These are phyloP conservation scores for Drosophila baimaii DNA, from an alignment of 1,140 invertebrate genomes.

Conservation along the genomic window DNA sequence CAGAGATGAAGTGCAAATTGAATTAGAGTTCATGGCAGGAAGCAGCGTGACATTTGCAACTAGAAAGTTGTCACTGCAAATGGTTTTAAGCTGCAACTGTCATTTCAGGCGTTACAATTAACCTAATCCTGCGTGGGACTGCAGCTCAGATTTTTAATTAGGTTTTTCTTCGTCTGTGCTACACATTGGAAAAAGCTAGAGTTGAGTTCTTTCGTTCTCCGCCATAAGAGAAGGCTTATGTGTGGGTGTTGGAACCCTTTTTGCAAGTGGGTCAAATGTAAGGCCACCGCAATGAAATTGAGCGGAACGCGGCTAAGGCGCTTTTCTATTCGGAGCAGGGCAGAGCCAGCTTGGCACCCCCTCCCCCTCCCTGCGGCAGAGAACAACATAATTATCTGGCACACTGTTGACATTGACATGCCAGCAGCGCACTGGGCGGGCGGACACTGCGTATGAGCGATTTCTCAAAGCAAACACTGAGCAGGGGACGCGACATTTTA, in stretches of 20 bases:
- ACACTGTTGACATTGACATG: constrained; percentile 76
- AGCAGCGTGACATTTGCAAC: constrained; percentile 17
- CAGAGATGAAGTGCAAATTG: constrained; percentile 17
- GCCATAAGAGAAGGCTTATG: constrained; percentile 41
- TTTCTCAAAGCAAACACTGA: constrained; percentile 41
- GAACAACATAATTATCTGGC: constrained; percentile 70
- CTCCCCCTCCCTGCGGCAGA: constrained; percentile 1
- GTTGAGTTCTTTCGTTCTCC: not conserved
- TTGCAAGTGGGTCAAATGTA: constrained; percentile 55
- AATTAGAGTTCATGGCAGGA: constrained; percentile 25
- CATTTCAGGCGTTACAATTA: constrained; percentile 1
- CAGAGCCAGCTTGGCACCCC: constrained; percentile 46
- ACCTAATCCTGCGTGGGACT: constrained; percentile 13
- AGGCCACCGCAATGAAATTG: constrained; percentile 40
- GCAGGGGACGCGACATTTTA: constrained; percentile 10
- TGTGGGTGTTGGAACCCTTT: no score
- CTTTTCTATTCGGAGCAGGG: constrained; percentile 72
- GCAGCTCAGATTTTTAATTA: constrained; percentile 5
- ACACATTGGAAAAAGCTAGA: not conserved
- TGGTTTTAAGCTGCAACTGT: constrained; percentile 18
- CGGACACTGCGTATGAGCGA: constrained; percentile 70
- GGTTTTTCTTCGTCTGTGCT: not conserved
- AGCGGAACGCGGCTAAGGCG: constrained; percentile 49
- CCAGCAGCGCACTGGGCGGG: constrained; percentile 12
- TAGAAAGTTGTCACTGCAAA: constrained; percentile 21